Percentiles rank a stretch among this genome's conserved stretches.
Conservation (phyloP, 2,797 vertebrate genomes). For the Synaphobranchus kaupii region DNA sequence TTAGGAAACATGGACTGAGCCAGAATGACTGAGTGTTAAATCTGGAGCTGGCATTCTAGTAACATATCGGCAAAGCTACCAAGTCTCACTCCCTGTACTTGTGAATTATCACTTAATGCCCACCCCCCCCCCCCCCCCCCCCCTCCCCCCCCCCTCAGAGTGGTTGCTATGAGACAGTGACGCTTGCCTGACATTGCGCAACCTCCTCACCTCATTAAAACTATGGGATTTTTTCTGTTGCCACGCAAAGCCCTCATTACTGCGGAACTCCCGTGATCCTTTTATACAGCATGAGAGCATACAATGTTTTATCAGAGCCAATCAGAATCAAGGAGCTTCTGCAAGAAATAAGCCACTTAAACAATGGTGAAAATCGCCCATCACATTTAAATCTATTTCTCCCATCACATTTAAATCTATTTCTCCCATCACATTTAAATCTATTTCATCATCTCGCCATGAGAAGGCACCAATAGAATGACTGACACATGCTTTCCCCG, state of each 20-base stretch:
- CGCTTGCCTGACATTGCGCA: background rate
- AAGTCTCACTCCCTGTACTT: background rate
- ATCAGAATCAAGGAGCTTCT: background rate
- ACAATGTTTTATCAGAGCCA: background rate
- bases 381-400: background rate
- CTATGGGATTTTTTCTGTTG: background rate
- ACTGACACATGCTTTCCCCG: too few species aligned
- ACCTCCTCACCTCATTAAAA: background rate
- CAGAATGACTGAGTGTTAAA: background rate
- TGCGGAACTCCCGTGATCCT: background rate
- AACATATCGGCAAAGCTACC: background rate
- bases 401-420: background rate
- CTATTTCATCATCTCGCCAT: background rate
- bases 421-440: background rate
- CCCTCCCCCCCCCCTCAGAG: background rate
- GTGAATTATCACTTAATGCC: background rate
- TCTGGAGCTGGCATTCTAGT: background rate
- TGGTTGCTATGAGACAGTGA: background rate
- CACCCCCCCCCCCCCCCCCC: too few species aligned
- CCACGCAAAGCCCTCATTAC: background rate
- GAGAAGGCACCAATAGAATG: background rate
- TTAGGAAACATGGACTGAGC: background rate
- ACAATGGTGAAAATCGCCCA: too few species aligned
- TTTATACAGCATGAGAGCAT: background rate
- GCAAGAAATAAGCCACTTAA: background rate